Conservation (phyloP, 1,140 invertebrate genomes). For the Lethrus apterus region DNA sequence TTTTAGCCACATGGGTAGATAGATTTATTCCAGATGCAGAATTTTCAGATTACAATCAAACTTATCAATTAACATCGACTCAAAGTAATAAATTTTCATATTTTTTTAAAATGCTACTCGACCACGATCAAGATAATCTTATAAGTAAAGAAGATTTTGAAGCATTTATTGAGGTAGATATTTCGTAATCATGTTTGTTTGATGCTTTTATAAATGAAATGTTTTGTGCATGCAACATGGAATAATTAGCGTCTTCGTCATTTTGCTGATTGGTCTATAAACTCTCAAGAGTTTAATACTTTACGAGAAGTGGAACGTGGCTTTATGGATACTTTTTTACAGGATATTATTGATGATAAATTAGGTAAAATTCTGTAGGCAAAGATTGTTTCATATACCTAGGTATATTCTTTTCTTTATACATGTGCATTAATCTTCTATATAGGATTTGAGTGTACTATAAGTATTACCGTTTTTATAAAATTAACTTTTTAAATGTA, state of each 20-base stretch:
- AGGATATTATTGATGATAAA: constrained; percentile 40
- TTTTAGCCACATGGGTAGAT: constrained; percentile 60
- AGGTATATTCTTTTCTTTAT: background rate
- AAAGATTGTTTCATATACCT: too few relatives aligned
- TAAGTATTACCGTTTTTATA: too few relatives aligned
- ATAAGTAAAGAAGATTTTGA: constrained; percentile 62
- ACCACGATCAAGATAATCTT: constrained; percentile 62
- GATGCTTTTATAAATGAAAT: too few relatives aligned
- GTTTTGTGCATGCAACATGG: too few relatives aligned
- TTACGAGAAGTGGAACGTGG: constrained; percentile 58
- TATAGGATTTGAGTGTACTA: too few relatives aligned
- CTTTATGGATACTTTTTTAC: constrained; percentile 57
- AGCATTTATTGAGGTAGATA: constrained; percentile 56
- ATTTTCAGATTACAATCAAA: constrained; percentile 42
- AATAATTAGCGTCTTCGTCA: constrained; percentile 58
- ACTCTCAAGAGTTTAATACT: constrained; percentile 60
- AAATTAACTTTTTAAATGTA: too few relatives aligned
- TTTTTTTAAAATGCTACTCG: constrained; percentile 60
- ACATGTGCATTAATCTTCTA: background rate
- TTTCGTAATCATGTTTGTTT: background rate
- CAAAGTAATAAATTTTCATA: constrained; percentile 61
- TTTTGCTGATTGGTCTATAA: constrained; percentile 64
- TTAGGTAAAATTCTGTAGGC: constrained; percentile 32
- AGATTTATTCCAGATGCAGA: constrained; percentile 56
- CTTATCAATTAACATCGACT: constrained; percentile 50